Percentiles rank a stretch among this genome's conserved stretches.
phyloP scores from a whole-genome alignment of 2,113 vertebrate species.

The Ceratotherium simum region DNA sequence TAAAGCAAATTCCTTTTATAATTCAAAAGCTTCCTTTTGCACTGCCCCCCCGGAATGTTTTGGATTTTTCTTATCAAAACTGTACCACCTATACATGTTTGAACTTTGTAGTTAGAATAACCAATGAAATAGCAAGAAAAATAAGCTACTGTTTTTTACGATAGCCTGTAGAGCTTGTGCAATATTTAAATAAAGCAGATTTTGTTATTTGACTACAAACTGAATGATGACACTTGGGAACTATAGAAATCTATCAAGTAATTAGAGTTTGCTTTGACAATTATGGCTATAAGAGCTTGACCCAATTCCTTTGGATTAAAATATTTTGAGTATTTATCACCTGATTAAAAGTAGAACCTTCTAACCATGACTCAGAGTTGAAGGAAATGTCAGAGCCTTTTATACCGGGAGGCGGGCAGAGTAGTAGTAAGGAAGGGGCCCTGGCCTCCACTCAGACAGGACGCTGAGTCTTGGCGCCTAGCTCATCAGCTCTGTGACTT shows the following conservation, averaged over 20 bases:
- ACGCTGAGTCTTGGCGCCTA: not conserved
- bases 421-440: not conserved
- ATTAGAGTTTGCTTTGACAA: slow-evolving; percentile 68
- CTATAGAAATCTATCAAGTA: slow-evolving; percentile 63
- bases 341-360: slow-evolving; percentile 80
- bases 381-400: slow-evolving; percentile 80
- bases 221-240: not conserved
- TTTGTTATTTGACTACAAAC: slow-evolving; percentile 58
- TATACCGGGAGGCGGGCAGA: slow-evolving; percentile 20
- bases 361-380: slow-evolving; percentile 78
- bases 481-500: not conserved
- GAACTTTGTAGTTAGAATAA: not conserved
- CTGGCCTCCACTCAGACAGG: not conserved
- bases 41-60: not conserved
- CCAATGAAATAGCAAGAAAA: slow-evolving; percentile 36
- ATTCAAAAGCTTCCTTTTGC: slow-evolving; percentile 6
- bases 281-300: slow-evolving; percentile 63
- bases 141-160: not conserved
- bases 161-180: not conserved
- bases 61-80: slow-evolving; percentile 12
- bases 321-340: slow-evolving; percentile 80
- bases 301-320: slow-evolving; percentile 79
- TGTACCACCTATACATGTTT: not conserved
- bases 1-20: slow-evolving; percentile 38
- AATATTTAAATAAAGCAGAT: not conserved